Conservation (phyloP, 2,797 vertebrate genomes). For the Manis pentadactyla region DNA sequence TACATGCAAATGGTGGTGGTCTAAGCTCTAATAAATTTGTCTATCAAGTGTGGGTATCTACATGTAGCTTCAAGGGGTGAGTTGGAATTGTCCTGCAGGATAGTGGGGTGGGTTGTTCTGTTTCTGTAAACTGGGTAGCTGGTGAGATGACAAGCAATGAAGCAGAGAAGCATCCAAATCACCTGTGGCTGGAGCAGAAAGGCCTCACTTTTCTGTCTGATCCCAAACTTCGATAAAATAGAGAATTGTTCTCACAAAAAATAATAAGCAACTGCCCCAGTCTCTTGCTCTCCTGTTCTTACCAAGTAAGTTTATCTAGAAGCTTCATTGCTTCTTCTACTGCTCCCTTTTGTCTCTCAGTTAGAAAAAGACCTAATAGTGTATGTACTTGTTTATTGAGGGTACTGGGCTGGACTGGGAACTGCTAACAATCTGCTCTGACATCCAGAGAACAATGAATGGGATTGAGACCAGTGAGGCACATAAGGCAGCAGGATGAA, state of each 20-base stretch:
- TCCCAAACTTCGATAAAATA: background rate
- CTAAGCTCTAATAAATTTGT: background rate
- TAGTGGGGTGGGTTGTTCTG: background rate
- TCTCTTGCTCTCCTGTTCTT: background rate
- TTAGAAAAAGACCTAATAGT: background rate
- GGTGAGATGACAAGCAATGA: background rate
- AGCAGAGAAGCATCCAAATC: background rate
- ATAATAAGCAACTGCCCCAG: background rate
- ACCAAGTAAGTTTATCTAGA: background rate
- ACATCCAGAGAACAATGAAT: background rate
- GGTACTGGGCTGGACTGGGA: background rate
- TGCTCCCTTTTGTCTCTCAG: background rate
- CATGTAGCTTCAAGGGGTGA: background rate
- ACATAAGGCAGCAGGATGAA: background rate
- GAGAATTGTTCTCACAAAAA: background rate
- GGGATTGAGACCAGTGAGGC: background rate
- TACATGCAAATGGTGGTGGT: background rate
- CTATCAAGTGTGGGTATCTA: background rate
- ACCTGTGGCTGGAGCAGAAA: background rate
- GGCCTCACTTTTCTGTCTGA: background rate
- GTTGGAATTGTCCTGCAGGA: background rate
- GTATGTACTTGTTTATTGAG: background rate
- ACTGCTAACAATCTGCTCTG: background rate
- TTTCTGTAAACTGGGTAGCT: background rate
- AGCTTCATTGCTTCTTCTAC: background rate